Conservation (phyloP, 1,140 invertebrate genomes). For the Pogonomyrmex californicus region DNA sequence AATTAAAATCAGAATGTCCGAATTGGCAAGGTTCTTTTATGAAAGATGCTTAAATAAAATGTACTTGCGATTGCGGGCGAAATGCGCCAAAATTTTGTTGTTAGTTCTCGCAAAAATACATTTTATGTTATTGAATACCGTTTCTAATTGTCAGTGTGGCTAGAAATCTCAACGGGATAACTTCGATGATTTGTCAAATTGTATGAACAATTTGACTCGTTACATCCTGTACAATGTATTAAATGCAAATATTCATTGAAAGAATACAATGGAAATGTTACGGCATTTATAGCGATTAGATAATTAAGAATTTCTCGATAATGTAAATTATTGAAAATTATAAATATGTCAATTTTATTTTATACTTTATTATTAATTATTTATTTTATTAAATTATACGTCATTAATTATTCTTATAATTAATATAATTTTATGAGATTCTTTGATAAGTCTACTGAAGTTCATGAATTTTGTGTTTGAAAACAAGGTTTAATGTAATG, state of each 20-base stretch:
- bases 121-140: background rate
- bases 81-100: constrained; percentile 15
- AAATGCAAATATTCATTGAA: background rate
- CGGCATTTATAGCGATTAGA: background rate
- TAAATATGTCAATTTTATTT: background rate
- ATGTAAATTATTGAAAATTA: constrained; percentile 9
- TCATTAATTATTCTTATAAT: constrained; percentile 25
- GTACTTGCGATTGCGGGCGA: background rate
- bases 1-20: constrained; percentile 3
- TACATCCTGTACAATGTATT: constrained; percentile 31
- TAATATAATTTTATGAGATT: constrained; percentile 16
- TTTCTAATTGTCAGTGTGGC: constrained; percentile 6
- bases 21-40: background rate
- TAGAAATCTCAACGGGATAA: background rate
- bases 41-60: constrained; percentile 5
- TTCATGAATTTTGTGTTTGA: background rate
- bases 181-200: constrained; percentile 4
- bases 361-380: constrained; percentile 13
- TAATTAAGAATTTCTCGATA: background rate
- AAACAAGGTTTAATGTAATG: constrained; percentile 1
- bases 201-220: constrained; percentile 31
- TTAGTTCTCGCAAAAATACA: constrained; percentile 11
- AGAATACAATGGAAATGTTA: background rate
- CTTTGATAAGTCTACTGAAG: background rate
- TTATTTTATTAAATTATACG: constrained; percentile 40